A percentile compares a stretch with the other conserved stretches of the same genome.
Conservation (phyloP, 2,113 vertebrate species). For the Eonycteris spelaea region DNA sequence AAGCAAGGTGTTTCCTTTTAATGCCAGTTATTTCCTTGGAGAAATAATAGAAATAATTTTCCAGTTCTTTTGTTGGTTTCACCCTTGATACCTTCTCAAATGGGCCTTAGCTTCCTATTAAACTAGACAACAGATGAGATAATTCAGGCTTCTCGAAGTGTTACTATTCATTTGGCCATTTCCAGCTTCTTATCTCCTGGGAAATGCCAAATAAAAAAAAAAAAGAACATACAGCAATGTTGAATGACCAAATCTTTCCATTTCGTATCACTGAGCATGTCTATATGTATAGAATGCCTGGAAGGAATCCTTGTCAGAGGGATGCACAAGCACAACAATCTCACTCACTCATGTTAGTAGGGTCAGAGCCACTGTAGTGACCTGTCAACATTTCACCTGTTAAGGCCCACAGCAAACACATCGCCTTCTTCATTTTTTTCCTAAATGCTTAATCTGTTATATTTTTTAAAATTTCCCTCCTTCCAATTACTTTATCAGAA, state of each 20-base stretch:
- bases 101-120: not conserved
- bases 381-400: not conserved
- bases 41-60: constrained; percentile 11
- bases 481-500: not conserved
- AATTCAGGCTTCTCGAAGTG: not conserved
- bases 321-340: rapidly evolving
- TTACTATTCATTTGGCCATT: not conserved
- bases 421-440: not conserved
- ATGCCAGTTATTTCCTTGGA: not conserved
- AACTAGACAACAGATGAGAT: not conserved
- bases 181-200: not conserved
- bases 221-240: not conserved
- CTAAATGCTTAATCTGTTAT: not conserved
- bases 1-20: not conserved
- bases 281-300: not conserved
- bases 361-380: not conserved
- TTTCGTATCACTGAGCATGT: not conserved
- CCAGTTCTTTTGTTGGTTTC: not conserved
- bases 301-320: not conserved
- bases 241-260: not conserved
- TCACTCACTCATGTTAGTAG: rapidly evolving
- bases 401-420: not conserved
- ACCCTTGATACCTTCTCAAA: not conserved
- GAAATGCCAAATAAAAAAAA: not conserved
- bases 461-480: not conserved